A percentile compares a stretch with the other conserved stretches of the same genome.
These are phyloP conservation scores for Drosophila parvula DNA, from an alignment of 1,140 invertebrate genomes.

Conservation along the genomic window DNA sequence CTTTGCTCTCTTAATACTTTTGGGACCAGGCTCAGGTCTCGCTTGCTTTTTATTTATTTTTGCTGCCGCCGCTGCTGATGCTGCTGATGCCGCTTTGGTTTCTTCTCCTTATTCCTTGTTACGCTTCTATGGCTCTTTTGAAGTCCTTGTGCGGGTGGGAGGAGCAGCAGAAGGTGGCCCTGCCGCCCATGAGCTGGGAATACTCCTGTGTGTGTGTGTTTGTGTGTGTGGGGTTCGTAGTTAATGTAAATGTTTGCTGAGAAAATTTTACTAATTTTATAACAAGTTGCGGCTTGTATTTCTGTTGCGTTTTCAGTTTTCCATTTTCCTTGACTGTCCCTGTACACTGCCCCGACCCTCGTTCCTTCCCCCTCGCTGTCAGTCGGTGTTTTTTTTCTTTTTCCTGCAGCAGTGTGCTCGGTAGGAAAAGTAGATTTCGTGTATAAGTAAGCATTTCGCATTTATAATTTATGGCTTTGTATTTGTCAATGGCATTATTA, in stretches of 20 bases:
- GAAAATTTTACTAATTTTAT: conserved; percentile 83
- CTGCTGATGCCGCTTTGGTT: conserved; percentile 25
- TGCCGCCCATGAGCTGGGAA: conserved; percentile 24
- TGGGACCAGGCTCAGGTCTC: conserved; percentile 63
- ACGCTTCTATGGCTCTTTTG: conserved; percentile 80
- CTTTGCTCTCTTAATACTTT: conserved; percentile 83
- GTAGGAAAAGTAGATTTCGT: conserved; percentile 75
- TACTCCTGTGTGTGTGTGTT: conserved; percentile 9
- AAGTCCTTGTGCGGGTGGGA: conserved; percentile 46
- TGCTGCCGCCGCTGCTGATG: conserved; percentile 14
- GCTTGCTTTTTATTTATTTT: conserved; percentile 49
- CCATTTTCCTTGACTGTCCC: conserved; percentile 9
- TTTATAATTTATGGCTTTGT: conserved; percentile 82
- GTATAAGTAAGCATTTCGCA: conserved; percentile 81
- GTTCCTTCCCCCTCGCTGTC: conserved; percentile 18
- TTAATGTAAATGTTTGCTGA: conserved; percentile 82
- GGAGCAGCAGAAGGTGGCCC: not conserved
- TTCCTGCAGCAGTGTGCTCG: conserved; percentile 9
- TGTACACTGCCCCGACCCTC: not conserved
- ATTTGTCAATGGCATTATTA: conserved; percentile 82
- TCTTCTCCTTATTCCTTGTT: conserved; percentile 51
- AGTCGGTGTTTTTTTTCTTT: conserved; percentile 21
- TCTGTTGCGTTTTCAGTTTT: conserved; percentile 75
- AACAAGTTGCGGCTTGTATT: conserved; percentile 79
- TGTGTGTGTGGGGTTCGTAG: conserved; percentile 57